Base-by-base conservation (phyloP, 2,797 vertebrate species). In the Diglossa cyanea region DNA sequence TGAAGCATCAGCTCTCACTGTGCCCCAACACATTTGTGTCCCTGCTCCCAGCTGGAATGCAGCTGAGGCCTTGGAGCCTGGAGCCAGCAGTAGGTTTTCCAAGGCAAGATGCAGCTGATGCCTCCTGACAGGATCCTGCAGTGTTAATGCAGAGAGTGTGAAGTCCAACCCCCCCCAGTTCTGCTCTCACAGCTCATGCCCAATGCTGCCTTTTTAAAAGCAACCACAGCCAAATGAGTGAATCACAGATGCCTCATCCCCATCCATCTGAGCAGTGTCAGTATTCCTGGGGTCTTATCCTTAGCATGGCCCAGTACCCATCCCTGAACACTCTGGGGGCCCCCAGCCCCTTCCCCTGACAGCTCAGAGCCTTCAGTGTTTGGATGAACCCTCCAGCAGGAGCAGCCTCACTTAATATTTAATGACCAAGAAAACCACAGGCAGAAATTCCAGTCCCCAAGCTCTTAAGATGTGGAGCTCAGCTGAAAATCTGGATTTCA, bases 371-470 rank as follows among this genome's bases (percentile, higher is more conserved):
- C 37, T 70, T 65, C 66, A 30, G 1, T 13, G 30, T 35, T 18
- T 63, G 71, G 58, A 84, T 23, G 65, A 86, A 71, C 47, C 61
- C 85, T 77, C 66, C 60, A 90, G 82, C 73, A 94, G 76, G 47
- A 74, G 57, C 60, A 71, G 74, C 67, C 40, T 77, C 31, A 9
- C 10, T 75, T 78, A 90, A 91, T 88, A 91, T 95, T 93, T 93
- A 81, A 95, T 66, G 85, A 88, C 25, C 55, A 72, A 90, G 78
- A 80, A 35, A 71, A 72, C 26, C 45, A 54, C 30, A 17, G 45
- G 50, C 70, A 73, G 89, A 94, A 91, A 93, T 81, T 81, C 72
- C 53, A 78, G 44, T 58, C 89, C 73, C 76, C 63, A 13, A 88
- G 89, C 61, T 77, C 31, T 85, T 39, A 11, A 50, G 4, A 80